Base-by-base conservation (phyloP, 2,888 invertebrate species). In the Amorpha juglandis region DNA sequence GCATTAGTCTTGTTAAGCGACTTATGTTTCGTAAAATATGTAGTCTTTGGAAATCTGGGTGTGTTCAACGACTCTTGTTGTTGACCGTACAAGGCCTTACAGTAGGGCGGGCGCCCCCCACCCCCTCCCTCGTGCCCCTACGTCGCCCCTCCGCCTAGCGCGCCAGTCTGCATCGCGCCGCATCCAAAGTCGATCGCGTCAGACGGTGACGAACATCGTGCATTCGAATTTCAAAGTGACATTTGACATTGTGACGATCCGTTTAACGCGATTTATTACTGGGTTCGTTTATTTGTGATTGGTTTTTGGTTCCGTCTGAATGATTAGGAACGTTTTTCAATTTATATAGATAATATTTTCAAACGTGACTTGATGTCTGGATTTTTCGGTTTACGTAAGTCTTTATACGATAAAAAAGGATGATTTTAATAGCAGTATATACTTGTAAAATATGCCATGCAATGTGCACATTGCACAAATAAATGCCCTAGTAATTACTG, bases 21-120 rank as follows among this genome's bases (percentile, higher is more conserved):
- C 27, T 27, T 27, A 27, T 27, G 1, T n/a, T n/a, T n/a, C n/a
- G n/a, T n/a, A n/a, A n/a, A n/a, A n/a, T 27, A 27, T 27, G 4
- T 1, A 4, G 27, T 27, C 4, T 27, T 27, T 27, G 27, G 27
- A 27, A 27, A 27, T 27, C 27, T 27, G 27, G 27, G 27, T 27
- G 27, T 27, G 27, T 27, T 27, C 27, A 27, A 27, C 27, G 27
- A 27, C 27, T 27, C 4, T 27, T 27, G 27, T 27, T 27, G 27
- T 27, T 27, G 27, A 27, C 27, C 27, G 27, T 27, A 71, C 72
- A 74, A 58, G 62, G 65, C 77, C 78, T 77, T 76, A 77, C 74
- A 76, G 73, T 76, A 76, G 81, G 81, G 81, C 80, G 84, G 81
- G 78, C 77, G 79, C 78, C 81, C 78, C 81, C 63, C 78, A 75